Conservation (phyloP, 2,888 invertebrate species). For the Doris montereyensis region DNA sequence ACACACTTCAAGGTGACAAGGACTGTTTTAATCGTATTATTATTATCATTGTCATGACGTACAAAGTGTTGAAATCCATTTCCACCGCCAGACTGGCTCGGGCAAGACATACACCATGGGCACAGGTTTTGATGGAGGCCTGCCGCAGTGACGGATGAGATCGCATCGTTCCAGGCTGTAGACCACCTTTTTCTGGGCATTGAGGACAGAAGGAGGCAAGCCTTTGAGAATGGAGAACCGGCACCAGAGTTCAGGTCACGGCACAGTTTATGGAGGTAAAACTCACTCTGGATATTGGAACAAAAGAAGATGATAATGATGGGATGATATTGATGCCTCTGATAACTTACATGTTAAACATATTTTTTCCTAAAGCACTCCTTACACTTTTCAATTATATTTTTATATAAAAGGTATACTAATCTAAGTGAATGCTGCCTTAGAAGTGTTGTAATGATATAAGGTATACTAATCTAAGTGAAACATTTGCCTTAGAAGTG, state of each 20-base stretch:
- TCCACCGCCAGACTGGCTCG: slow-evolving; percentile 86
- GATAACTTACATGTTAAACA: no score
- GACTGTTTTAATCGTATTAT: not conserved
- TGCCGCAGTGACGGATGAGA: slow-evolving; percentile 75
- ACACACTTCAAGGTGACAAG: not conserved
- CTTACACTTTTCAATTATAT: no score
- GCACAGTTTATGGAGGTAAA: slow-evolving; percentile 88
- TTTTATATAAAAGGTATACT: no score
- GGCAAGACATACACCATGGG: slow-evolving; percentile 99
- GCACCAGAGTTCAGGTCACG: slow-evolving; percentile 83
- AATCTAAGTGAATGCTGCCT: no score
- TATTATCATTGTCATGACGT: not conserved
- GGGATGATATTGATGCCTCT: no score
- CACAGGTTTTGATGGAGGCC: slow-evolving; percentile 90
- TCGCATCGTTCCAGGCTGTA: slow-evolving; percentile 93
- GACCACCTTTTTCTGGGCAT: slow-evolving; percentile 85
- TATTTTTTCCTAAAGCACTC: no score
- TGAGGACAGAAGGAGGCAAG: slow-evolving; percentile 76
- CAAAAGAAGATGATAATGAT: no score
- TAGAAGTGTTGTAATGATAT: no score
- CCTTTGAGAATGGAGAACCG: slow-evolving; percentile 79
- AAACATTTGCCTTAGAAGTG: no score
- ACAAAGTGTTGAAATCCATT: slow-evolving; percentile 1
- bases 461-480: no score
- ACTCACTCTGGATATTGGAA: no score